Conservation (phyloP, 2,797 vertebrate genomes). For the Ctenopoma multispine region DNA sequence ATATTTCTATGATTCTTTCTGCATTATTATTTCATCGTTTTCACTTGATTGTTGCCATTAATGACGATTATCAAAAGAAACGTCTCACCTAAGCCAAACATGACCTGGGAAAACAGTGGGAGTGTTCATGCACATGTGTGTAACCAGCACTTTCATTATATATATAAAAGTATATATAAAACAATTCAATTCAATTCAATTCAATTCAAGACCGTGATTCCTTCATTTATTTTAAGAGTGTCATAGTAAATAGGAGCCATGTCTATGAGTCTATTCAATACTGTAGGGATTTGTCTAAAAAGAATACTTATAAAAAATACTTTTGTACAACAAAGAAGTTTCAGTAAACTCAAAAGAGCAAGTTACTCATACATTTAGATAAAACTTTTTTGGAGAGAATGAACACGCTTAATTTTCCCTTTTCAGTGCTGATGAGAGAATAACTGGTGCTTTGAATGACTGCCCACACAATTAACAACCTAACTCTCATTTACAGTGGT, state of each 20-base stretch:
- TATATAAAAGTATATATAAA: conserved; percentile 79
- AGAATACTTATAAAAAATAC: background rate
- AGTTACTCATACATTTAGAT: conserved; percentile 20
- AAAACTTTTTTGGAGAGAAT: conserved; percentile 55
- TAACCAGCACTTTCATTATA: conserved; percentile 78
- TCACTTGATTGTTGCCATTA: conserved; percentile 54
- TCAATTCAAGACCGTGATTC: no score
- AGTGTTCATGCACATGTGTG: conserved; percentile 40
- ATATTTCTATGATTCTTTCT: conserved; percentile 34
- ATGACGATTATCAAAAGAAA: conserved; percentile 79
- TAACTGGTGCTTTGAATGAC: conserved; percentile 72
- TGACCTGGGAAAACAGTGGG: conserved; percentile 71
- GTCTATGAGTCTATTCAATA: no score
- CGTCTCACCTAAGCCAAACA: conserved; percentile 72
- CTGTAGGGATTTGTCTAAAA: no score
- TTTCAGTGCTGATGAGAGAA: conserved; percentile 67
- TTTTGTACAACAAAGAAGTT: conserved; percentile 7
- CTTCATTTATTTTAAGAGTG: no score
- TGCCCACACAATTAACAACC: conserved; percentile 79
- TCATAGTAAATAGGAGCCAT: no score
- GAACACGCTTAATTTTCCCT: conserved; percentile 48
- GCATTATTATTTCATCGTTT: conserved; percentile 41
- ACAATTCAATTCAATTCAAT: no score
- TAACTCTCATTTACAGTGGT: conserved; percentile 71
- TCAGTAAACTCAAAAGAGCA: conserved; percentile 14